Evolutionary conservation across 2,888 invertebrate genomes (phyloP), one percentile per base, ranked within the genome.

Genomic region (Tillus elongatus): DNA sequence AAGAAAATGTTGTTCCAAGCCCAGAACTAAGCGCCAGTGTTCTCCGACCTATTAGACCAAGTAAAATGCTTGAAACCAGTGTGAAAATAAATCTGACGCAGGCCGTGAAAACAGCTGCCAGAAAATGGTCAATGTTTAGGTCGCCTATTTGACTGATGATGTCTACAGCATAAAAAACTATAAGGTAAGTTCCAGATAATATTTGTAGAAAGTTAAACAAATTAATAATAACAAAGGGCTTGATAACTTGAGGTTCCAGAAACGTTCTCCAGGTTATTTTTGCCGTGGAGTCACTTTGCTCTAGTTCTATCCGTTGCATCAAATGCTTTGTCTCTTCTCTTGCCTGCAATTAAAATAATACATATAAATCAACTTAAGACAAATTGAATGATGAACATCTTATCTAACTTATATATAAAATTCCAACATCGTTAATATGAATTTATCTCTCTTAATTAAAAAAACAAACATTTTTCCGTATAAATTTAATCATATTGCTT

Each of bases 121-220:
- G 53, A 41, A 72, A 72, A 30, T 66, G 66, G 44, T 73, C 67
- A 11, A 69, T 42, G 13, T 44, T 53, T 35, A 54, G 48, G 2
- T 72, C 73, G 37, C 73, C 66, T 35, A 70, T 61, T 38, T 77
- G 74, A 4, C 71, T 64, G 4, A 84, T 70, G 38, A 85, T 79
- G 50, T 83, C 80, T 1, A 83, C 80, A 1, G 83, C 84, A 56
- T 85, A 85, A 64, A 84, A 85, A 37, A 85, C 80, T 37, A 85
- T 75, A 9, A 85, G 70, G 54, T 81, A 85, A 11, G 83, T 83
- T 33, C 85, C 85, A 3, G 82, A 80, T 27, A 80, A 64, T 46
- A 82, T 77, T 60, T 84, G 83, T 43, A 84, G 69, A 47, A 80
- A 61, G 57, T 81, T 80, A 64, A 85, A 84, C 0, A 76, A 67